Base-by-base conservation (phyloP, 2,113 vertebrate species). In the Centropristis striata region DNA sequence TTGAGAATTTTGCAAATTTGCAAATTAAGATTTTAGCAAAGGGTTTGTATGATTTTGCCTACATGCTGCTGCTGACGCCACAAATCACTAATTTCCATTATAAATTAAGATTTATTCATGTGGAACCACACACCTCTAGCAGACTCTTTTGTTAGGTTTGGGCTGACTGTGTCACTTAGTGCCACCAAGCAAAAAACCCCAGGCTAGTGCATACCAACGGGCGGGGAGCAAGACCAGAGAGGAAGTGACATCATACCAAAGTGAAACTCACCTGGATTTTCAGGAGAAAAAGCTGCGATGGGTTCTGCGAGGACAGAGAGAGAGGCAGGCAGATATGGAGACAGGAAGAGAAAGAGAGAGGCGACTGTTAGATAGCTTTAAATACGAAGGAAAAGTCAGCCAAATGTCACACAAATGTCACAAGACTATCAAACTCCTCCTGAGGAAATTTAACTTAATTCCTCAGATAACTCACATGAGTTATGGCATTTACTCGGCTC, bases 211-310 rank as follows among this genome's bases (percentile, higher is more conserved):
- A 91, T 83, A 85, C 51, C 77, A 74, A 88, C 78, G 76, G 83
- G 90, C 92, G 88, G 86, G 86, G 92, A 91, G 91, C 91, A 93
- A 92, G 92, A 88, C 89, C 84, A 86, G 64, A 89, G 68, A 84
- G 80, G 82, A 93, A 78, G 84, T 90, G 75, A 80, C 65, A 68
- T 88, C 71, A 84, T 66, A 79, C n/a, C 78, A 55, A 57, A 80
- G 28, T 63, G 2, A 71, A 82, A 94, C 95, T 95, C 90, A 95
- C 95, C 96, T 54, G 91, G 89, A 80, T 96, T 95, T 90, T 98
- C 96, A 23, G 97, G 96, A 88, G 97, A 95, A 80, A 98, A 97
- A 27, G 97, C 97, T 3, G 95, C 90, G 60, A 97, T 94, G 77
- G 98, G 98, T 90, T 98, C 98, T 99, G 95, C 28, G 93, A 88